phyloP scores from a whole-genome alignment of 2,113 vertebrate genomes.

The Thinocorus orbignyianus region DNA sequence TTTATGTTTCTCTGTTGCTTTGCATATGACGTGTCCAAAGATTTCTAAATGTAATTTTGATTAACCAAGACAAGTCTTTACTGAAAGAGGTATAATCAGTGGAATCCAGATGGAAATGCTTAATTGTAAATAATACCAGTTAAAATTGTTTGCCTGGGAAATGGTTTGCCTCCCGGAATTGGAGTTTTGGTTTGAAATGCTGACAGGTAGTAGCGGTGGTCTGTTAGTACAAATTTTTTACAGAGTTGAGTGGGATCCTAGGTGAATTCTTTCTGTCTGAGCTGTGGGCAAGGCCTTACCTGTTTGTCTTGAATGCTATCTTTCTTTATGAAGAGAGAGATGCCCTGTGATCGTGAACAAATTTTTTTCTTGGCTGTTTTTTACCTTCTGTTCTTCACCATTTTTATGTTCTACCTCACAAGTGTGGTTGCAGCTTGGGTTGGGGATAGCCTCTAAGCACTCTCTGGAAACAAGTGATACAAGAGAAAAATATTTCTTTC shows the following conservation, averaged over 20 bases:
- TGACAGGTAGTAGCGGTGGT: background rate
- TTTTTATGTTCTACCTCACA: background rate
- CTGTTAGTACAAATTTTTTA: background rate
- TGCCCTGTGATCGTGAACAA: background rate
- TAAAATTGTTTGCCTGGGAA: background rate
- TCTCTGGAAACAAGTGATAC: background rate
- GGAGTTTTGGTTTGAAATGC: background rate
- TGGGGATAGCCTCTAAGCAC: background rate
- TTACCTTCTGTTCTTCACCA: background rate
- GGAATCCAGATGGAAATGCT: background rate
- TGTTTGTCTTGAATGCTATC: background rate
- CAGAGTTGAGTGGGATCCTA: background rate
- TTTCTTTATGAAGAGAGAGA: background rate
- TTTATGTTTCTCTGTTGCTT: background rate
- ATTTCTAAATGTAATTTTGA: background rate
- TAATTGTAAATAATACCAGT: background rate
- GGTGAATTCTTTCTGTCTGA: background rate
- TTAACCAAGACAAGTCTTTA: background rate
- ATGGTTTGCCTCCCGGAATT: background rate
- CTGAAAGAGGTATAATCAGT: background rate
- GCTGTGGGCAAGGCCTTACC: background rate
- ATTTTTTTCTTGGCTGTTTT: background rate
- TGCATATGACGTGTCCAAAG: accelerated
- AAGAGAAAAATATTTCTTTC: background rate
- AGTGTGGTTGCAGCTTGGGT: background rate